Evolutionary conservation across 2,888 invertebrate species (phyloP), one percentile per base, ranked within the genome.

Genomic region (Leucophenga maculata): DNA sequence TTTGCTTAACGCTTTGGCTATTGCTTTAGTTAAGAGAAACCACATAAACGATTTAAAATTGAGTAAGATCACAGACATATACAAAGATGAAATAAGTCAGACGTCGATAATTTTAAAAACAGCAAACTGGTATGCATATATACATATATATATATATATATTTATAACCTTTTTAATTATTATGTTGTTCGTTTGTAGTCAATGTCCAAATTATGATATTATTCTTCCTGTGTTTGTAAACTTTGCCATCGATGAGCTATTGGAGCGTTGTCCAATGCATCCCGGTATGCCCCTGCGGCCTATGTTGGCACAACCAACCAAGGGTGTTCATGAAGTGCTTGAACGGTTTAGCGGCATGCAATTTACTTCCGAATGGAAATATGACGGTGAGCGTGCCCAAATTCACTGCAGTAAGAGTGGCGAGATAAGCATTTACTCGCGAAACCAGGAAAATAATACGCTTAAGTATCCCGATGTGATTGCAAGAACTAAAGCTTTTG

Each of bases 281-380:
- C 97, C 97, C 13, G 97, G 97, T 65, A 92, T 98, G 77, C 99
- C 99, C 13, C 90, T 99, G 75, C 97, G 98, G 87, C 99, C 99
- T 0, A 99, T 99, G 99, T 90, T 99, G 83, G 99, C 99, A 0
- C 98, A 99, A 65, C 99, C 99, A 3, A 97, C 99, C 0, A 96
- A 95, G 87, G 98, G 97, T 3, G 94, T 99, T 1, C 92, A 93
- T 74, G 97, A 98, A 87, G 94, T 98, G 4, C 89, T 98, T 67
- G 91, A 92, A 71, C 91, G 92, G 70, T 96, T 97, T 89, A 95
- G 96, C 71, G 93, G 94, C 14, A 91, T 94, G 74, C 92, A 93
- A 80, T 99, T 99, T 88, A 98, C 98, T 0, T 99, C 99, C 88
- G 99, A 99, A 90, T 99, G 94, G 93, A 99, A 99, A 88, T 99